Evolutionary conservation across 2,797 vertebrate species (phyloP).

Genomic region (Alectoris magna): DNA sequence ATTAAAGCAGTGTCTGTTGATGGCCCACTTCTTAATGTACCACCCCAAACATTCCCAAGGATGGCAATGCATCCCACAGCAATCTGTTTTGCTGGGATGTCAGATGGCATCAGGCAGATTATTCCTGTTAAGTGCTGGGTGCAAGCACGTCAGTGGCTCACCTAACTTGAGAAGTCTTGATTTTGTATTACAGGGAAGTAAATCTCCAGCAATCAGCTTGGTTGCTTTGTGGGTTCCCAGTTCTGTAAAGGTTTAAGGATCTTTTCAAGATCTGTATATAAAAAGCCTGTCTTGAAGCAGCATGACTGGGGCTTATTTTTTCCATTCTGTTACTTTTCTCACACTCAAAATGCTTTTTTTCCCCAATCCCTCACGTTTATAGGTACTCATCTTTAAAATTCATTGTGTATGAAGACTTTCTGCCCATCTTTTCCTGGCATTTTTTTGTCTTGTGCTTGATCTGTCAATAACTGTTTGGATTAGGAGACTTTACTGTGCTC

Average conservation of each 20-base stretch:
- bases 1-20: background rate
- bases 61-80: background rate
- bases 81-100: background rate
- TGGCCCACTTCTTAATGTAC: background rate
- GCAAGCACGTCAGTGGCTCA: background rate
- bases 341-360: background rate
- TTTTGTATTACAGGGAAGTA: background rate
- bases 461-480: background rate
- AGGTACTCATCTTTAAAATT: constrained; percentile 23
- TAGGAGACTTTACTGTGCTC: constrained; percentile 1
- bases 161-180: background rate
- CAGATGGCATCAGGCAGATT: background rate
- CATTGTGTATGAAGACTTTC: constrained; percentile 17
- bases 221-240: background rate
- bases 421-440: background rate
- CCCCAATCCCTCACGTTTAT: background rate
- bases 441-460: constrained; percentile 12
- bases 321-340: background rate
- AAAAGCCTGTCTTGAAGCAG: background rate
- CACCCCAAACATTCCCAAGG: background rate
- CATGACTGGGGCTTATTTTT: background rate
- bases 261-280: background rate
- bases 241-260: constrained; percentile 6
- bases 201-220: background rate
- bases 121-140: background rate